A percentile compares a stretch with the other conserved stretches of the same genome.
These are phyloP conservation scores for Amblyopsis hoosieri DNA, from an alignment of 2,797 vertebrate species.

Conservation along the genomic window DNA sequence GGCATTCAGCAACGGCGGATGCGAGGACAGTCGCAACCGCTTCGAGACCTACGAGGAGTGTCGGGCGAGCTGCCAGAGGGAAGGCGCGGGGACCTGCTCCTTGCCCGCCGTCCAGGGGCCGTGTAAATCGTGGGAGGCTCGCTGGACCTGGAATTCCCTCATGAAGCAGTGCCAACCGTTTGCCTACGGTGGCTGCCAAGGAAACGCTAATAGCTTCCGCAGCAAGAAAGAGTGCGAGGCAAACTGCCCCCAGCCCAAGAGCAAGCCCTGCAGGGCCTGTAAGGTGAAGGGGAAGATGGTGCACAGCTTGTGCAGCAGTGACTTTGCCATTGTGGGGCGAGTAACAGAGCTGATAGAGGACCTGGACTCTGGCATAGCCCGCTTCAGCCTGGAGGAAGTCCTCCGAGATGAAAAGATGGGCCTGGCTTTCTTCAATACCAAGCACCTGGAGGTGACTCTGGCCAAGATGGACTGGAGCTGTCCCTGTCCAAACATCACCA, in stretches of 20 bases:
- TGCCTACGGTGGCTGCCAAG: slow-evolving; percentile 89
- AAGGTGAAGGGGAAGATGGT: slow-evolving; percentile 87
- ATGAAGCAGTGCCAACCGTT: slow-evolving; percentile 90
- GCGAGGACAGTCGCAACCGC: slow-evolving; percentile 82
- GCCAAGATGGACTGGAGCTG: slow-evolving; percentile 90
- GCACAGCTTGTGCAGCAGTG: slow-evolving; percentile 90
- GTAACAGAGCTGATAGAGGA: slow-evolving; percentile 94
- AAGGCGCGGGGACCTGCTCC: slow-evolving; percentile 80
- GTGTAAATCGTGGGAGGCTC: slow-evolving; percentile 88
- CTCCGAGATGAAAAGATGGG: slow-evolving; percentile 97
- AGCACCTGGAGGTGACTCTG: slow-evolving; percentile 92
- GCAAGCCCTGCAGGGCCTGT: slow-evolving; percentile 85
- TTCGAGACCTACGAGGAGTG: slow-evolving; percentile 94
- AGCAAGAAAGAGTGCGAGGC: slow-evolving; percentile 88
- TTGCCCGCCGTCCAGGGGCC: slow-evolving; percentile 92
- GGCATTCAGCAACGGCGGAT: slow-evolving; percentile 87
- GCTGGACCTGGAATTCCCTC: slow-evolving; percentile 91
- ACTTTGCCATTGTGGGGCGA: slow-evolving; percentile 93
- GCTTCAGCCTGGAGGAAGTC: slow-evolving; percentile 89
- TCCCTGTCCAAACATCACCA: slow-evolving; percentile 92
- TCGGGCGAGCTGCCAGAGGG: slow-evolving; percentile 81
- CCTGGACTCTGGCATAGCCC: slow-evolving; percentile 88
- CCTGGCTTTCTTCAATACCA: slow-evolving; percentile 89
- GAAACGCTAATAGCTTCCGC: slow-evolving; percentile 91
- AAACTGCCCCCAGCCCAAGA: slow-evolving; percentile 85